phyloP scores from a whole-genome alignment of 2,888 invertebrate genomes.

The Acleris laterana region DNA sequence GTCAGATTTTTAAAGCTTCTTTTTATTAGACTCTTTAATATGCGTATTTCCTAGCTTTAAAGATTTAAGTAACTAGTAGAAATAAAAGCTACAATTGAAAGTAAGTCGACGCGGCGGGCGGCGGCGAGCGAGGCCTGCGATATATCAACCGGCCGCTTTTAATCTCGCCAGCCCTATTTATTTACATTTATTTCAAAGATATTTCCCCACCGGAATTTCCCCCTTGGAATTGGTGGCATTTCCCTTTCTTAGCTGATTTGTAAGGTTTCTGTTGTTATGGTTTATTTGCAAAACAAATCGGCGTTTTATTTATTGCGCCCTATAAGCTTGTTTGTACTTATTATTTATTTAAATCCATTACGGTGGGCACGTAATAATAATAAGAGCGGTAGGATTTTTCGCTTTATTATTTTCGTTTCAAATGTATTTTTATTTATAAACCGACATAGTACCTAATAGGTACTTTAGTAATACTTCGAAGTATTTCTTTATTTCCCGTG shows the following conservation, averaged over 20 bases:
- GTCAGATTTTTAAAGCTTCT: no score
- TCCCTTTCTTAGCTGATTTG: conserved; percentile 76
- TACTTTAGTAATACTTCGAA: no score
- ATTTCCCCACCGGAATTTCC: conserved; percentile 78
- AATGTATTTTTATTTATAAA: no score
- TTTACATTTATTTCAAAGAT: conserved; percentile 79
- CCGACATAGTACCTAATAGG: no score
- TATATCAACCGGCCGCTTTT: conserved; percentile 76
- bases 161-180: conserved; percentile 79
- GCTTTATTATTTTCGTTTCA: no score
- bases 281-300: conserved; percentile 67
- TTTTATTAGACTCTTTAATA: no score
- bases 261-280: conserved; percentile 68
- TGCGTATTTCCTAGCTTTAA: conserved; percentile 4
- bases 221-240: conserved; percentile 74
- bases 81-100: conserved; percentile 39
- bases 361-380: no score
- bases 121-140: conserved; percentile 50
- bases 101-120: conserved; percentile 43
- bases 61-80: neutral
- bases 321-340: neutral
- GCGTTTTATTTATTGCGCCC: conserved; percentile 55
- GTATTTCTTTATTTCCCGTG: no score
- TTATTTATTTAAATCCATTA: no score
- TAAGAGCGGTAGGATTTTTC: no score